These are phyloP conservation scores for Oxyura jamaicensis DNA, from an alignment of 2,113 vertebrate genomes.

Conservation along the genomic window DNA sequence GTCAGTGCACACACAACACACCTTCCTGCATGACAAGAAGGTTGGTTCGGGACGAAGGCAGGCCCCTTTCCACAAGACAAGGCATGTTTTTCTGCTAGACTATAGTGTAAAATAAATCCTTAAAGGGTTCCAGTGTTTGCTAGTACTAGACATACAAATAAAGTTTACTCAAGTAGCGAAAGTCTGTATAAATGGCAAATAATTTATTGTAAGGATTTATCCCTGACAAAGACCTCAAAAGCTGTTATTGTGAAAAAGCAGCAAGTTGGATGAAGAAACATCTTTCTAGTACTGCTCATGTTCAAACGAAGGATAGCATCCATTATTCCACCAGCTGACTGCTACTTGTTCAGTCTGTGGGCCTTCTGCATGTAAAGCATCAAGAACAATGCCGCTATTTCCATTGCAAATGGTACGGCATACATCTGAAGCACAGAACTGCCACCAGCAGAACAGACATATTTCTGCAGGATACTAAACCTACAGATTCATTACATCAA, in stretches of 20 bases:
- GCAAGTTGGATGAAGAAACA: background rate
- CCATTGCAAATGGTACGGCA: constrained; percentile 63
- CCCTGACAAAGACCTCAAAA: constrained; percentile 21
- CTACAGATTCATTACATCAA: background rate
- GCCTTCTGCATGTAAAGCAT: constrained; percentile 50
- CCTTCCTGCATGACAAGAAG: background rate
- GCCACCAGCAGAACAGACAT: constrained; percentile 37
- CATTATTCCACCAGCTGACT: constrained; percentile 54
- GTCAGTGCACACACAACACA: background rate
- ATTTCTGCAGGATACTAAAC: background rate
- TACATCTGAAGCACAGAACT: constrained; percentile 54
- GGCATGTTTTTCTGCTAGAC: background rate
- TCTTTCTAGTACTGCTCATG: background rate
- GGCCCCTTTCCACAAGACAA: background rate
- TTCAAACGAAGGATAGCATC: background rate
- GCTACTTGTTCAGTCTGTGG: constrained; percentile 26
- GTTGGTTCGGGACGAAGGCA: background rate
- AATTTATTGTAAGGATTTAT: background rate
- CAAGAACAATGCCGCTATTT: constrained; percentile 50
- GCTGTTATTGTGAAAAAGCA: background rate
- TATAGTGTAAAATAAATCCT: background rate
- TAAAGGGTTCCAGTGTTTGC: background rate
- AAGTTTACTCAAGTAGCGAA: background rate
- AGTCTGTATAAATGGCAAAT: background rate
- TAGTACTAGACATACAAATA: background rate